Evolutionary conservation across 2,797 vertebrate genomes (phyloP), one percentile per base, ranked within the genome.

Genomic region (Carcharodon carcharias): DNA sequence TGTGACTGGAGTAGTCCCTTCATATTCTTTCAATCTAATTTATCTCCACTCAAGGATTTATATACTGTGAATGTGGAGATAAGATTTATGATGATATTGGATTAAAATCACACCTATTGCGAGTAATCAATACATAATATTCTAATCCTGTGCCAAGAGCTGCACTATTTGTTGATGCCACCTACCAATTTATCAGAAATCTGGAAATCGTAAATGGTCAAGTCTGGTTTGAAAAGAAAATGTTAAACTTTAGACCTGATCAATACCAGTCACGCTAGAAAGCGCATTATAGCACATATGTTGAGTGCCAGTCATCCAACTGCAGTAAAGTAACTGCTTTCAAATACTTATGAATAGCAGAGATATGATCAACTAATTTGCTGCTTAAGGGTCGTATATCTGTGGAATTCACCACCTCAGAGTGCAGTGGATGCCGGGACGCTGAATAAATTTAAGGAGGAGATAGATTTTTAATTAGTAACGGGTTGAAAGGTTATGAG

Each of bases 111-210:
- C 89, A 92, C 58, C 89, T n/a, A n/a, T 56, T 95, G 12, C 50
- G 77, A 50, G 69, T 35, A 77, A 93, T 67, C 63, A 93, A 93
- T 93, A 93, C 3, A 8, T 1, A 28, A 67, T 31, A 26, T 67
- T 85, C 99, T 99, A 99, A 99, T 99, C 99, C 99, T 99, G 98
- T 99, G 99, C 99, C 99, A 99, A 99, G 99, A 99, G 99, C 99
- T 99, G 28, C 94, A 77, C 99, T 99, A 99, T 99, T 99, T 99
- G 99, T 98, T 99, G 98, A 98, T 98, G 98, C 98, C 98, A 98
- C 98, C 98, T 99, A 99, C 99, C 99, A 99, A 99, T 99, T 99
- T 99, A 99, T 99, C 99, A 99, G 98, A 99, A 98, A 99, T 98
- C 98, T 98, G 97, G 98, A 98, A 98, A 98, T 98, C 98, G 98